Evolutionary conservation across 37 sponge, comb jelly and placozoan genomes (phyloP).

Genomic region (Dysidea cf. avara): DNA sequence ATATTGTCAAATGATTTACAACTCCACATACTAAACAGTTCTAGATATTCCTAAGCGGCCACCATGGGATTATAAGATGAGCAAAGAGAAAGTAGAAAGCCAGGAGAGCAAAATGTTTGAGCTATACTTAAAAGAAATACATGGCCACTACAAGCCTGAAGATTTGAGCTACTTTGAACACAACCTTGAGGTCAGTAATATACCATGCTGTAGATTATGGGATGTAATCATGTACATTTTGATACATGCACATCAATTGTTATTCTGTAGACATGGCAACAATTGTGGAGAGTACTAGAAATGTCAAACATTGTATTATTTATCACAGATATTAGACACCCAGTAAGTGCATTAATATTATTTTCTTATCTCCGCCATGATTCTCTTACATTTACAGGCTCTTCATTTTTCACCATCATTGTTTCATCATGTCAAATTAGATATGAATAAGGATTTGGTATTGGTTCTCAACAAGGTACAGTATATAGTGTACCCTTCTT

Average conservation of each 20-base stretch:
- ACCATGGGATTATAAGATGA: constrained; percentile 65
- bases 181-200: constrained; percentile 78
- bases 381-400: constrained; percentile 34
- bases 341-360: constrained; percentile 33
- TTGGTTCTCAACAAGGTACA: constrained; percentile 87
- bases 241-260: background rate
- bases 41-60: constrained; percentile 88
- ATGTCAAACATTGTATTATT: constrained; percentile 83
- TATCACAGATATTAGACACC: constrained; percentile 80
- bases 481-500: too few relatives aligned
- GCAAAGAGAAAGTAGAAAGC: constrained; percentile 59
- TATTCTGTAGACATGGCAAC: constrained; percentile 83
- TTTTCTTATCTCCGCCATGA: background rate
- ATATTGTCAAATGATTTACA: background rate
- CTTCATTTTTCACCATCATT: constrained; percentile 90
- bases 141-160: constrained; percentile 29
- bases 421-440: constrained; percentile 66
- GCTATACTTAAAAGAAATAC: constrained; percentile 59
- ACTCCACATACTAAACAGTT: background rate
- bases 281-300: constrained; percentile 97
- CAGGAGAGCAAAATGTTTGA: constrained; percentile 66
- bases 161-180: constrained; percentile 91
- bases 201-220: too few relatives aligned
- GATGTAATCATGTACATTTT: too few relatives aligned
- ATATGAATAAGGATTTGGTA: constrained; percentile 71